Evolutionary conservation across 2,113 vertebrate genomes (phyloP).

Genomic region (Pelodiscus sinensis): DNA sequence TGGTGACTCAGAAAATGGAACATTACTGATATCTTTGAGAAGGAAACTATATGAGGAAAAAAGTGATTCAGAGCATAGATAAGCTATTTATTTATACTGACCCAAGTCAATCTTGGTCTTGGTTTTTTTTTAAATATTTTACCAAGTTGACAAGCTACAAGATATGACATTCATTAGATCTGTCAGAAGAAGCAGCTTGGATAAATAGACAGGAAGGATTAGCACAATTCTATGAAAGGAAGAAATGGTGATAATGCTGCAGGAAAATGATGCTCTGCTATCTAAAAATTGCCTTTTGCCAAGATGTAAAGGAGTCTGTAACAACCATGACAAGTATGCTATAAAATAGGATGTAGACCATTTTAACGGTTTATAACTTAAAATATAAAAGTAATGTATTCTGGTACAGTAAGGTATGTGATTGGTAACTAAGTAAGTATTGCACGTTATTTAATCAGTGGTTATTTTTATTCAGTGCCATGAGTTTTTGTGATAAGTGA

Average conservation of each 20-base stretch:
- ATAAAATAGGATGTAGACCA: neutral
- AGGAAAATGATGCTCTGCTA: neutral
- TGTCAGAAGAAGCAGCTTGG: constrained; percentile 25
- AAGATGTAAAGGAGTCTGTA: neutral
- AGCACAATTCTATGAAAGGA: neutral
- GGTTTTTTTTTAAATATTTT: constrained; percentile 49
- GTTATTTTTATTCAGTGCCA: neutral
- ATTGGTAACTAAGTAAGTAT: neutral
- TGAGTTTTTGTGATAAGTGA: neutral
- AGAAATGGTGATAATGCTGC: neutral
- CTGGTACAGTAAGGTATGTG: neutral
- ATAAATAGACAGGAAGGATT: constrained; percentile 43
- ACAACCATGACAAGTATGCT: rapidly evolving
- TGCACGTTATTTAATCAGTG: neutral
- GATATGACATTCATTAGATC: constrained; percentile 55
- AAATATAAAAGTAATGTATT: neutral
- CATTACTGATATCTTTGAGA: constrained; percentile 56
- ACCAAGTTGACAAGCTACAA: constrained; percentile 20
- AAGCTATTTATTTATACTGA: constrained; percentile 67
- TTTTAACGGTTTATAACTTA: neutral
- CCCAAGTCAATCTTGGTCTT: neutral
- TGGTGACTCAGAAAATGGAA: constrained; percentile 54
- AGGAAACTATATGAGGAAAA: constrained; percentile 43
- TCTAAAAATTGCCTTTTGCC: neutral
- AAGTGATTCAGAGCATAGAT: constrained; percentile 34